A percentile compares a stretch with the other conserved stretches of the same genome.
These are phyloP conservation scores for Aphelinus atriplicis DNA, from an alignment of 1,140 invertebrate genomes.

Conservation along the genomic window DNA sequence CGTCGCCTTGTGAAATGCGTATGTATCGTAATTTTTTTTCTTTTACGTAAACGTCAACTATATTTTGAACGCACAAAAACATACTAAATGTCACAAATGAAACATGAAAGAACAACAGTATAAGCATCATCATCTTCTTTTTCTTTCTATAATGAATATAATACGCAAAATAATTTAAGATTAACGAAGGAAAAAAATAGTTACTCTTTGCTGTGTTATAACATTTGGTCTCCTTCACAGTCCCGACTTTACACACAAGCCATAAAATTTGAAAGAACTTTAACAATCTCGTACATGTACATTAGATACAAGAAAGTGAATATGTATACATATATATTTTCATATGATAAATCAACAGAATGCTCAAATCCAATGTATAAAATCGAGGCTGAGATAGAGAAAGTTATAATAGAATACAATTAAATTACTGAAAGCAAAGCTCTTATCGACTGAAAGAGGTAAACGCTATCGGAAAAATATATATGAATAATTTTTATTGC, in stretches of 20 bases:
- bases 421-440: constrained; percentile 33
- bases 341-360: constrained; percentile 4
- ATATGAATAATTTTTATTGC: neutral
- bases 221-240: constrained; percentile 19
- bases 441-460: constrained; percentile 23
- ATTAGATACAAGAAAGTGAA: neutral
- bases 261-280: constrained; percentile 24
- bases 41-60: constrained; percentile 31
- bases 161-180: constrained; percentile 25
- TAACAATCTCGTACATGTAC: constrained; percentile 12
- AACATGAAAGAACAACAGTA: constrained; percentile 37
- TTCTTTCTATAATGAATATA: neutral
- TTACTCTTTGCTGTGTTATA: constrained; percentile 26
- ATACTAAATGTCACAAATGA: constrained; percentile 37
- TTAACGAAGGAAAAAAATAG: constrained; percentile 24
- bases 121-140: constrained; percentile 11
- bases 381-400: constrained; percentile 17
- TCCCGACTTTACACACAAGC: constrained; percentile 23
- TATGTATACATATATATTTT: constrained; percentile 14
- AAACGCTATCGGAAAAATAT: constrained; percentile 20
- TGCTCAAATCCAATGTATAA: constrained; percentile 1
- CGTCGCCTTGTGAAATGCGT: constrained; percentile 36
- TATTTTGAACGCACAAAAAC: constrained; percentile 34
- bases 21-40: constrained; percentile 24
- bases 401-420: constrained; percentile 21